These are phyloP conservation scores for human (Homo sapiens) DNA, from an alignment of 2,113 vertebrate genomes.

Conservation along the genomic window GRCh38 chr5:156640001-156640500, in stretches of 20 bases:
- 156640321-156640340: neutral
- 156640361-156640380: neutral
- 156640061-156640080: neutral
- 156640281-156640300: no score
- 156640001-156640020: neutral
- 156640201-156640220: neutral
- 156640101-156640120: neutral
- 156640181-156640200: neutral
- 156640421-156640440: neutral
- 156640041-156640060: neutral
- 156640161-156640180: neutral
- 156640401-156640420: neutral
- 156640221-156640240: neutral
- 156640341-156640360: neutral
- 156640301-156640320: neutral
- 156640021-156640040: neutral
- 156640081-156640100: no score
- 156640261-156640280: no score
- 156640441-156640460: neutral
- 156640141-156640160: neutral
- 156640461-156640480: neutral
- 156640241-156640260: neutral
- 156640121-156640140: neutral
- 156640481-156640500: neutral
- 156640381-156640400: rapidly evolving